Evolutionary conservation across 1,140 invertebrate genomes (phyloP).

Genomic region (Meloidogyne hapla): DNA sequence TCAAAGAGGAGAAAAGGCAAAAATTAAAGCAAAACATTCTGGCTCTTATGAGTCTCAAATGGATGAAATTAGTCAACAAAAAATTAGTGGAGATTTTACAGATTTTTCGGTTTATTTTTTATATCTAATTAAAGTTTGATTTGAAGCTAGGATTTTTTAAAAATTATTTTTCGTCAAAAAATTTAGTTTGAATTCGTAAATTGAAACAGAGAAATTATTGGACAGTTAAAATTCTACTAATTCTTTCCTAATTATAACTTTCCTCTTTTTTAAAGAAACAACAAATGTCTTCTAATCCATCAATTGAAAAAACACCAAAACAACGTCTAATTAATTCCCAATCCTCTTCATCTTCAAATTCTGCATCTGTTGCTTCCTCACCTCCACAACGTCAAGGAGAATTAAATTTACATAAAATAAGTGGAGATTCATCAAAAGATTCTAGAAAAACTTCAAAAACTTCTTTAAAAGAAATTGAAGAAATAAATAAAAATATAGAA

Average conservation of each 20-base stretch:
- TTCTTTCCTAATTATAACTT: too few relatives aligned
- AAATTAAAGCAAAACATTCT: background rate
- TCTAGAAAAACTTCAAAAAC: background rate
- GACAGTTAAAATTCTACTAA: too few relatives aligned
- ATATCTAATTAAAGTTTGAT: too few relatives aligned
- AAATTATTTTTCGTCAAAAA: conserved; percentile 5
- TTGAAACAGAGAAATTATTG: too few relatives aligned
- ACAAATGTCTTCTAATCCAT: background rate
- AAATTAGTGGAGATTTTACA: background rate
- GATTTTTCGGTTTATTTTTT: background rate
- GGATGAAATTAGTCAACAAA: background rate
- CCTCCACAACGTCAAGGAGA: background rate
- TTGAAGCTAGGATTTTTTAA: background rate
- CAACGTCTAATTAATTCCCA: background rate
- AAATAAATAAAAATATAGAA: too few relatives aligned
- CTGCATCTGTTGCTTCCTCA: background rate
- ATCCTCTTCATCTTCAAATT: background rate
- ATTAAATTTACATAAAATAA: background rate
- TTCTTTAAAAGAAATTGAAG: background rate
- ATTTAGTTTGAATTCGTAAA: too few relatives aligned
- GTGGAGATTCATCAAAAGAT: background rate
- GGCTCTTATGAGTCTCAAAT: background rate
- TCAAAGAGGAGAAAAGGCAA: background rate
- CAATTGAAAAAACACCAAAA: background rate
- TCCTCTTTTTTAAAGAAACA: background rate